These are phyloP conservation scores for Anarhynchus alexandrinus DNA, from an alignment of 2,113 vertebrate genomes.

Conservation along the genomic window DNA sequence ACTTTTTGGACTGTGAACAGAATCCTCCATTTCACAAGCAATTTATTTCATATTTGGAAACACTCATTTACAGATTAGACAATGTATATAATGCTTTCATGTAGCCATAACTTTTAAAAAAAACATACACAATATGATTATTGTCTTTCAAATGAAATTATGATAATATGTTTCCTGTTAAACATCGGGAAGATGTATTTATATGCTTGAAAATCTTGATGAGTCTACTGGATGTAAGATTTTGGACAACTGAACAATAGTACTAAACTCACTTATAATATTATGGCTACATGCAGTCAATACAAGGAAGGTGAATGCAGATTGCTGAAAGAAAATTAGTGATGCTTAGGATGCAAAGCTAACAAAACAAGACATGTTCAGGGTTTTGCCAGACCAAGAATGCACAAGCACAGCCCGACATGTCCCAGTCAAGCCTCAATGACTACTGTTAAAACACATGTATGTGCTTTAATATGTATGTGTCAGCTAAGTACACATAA, in stretches of 20 bases:
- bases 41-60: neutral
- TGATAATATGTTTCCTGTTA: neutral
- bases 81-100: neutral
- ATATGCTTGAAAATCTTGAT: neutral
- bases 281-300: neutral
- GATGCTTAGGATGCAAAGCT: neutral
- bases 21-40: neutral
- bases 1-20: neutral
- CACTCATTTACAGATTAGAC: neutral
- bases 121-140: neutral
- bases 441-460: neutral
- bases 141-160: neutral
- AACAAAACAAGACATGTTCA: neutral
- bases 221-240: neutral
- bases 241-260: neutral
- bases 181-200: neutral
- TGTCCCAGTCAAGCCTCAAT: neutral
- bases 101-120: neutral
- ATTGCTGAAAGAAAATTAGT: neutral
- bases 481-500: neutral
- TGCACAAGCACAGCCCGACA: neutral
- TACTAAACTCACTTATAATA: neutral
- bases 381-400: neutral
- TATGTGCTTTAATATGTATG: accelerated
- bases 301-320: neutral